Evolutionary conservation across 1,140 invertebrate genomes (phyloP).

Genomic region (Varroa destructor): DNA sequence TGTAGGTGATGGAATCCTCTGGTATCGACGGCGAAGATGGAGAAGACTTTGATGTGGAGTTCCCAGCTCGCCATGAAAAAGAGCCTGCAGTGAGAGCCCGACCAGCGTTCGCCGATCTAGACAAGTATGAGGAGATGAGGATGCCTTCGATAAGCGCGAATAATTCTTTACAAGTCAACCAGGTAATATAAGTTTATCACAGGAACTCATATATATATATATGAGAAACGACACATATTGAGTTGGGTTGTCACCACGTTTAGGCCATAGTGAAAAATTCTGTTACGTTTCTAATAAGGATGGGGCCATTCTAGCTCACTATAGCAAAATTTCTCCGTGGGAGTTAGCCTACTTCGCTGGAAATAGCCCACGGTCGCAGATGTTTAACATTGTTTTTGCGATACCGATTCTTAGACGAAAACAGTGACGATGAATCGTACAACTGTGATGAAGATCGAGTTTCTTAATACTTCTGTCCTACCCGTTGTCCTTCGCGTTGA

Average conservation of each 20-base stretch:
- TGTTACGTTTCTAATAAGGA: too few relatives aligned
- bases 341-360: too few relatives aligned
- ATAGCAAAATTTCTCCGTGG: too few relatives aligned
- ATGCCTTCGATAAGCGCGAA: not conserved
- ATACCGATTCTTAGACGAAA: not conserved
- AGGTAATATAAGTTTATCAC: too few relatives aligned
- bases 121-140: constrained; percentile 10
- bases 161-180: too few relatives aligned
- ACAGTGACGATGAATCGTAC: constrained; percentile 12
- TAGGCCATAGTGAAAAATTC: too few relatives aligned
- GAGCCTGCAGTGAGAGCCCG: constrained; percentile 1
- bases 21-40: not conserved
- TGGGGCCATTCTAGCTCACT: too few relatives aligned
- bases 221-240: too few relatives aligned
- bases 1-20: not conserved
- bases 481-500: not conserved
- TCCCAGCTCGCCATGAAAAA: constrained; percentile 3
- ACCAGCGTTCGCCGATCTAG: constrained; percentile 1
- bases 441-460: constrained; percentile 16
- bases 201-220: too few relatives aligned
- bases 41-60: constrained; percentile 13
- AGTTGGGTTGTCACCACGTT: too few relatives aligned
- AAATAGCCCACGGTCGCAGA: too few relatives aligned
- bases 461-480: constrained; percentile 5
- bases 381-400: too few relatives aligned